Evolutionary conservation across 2,888 invertebrate species (phyloP), one percentile per base, ranked within the genome.

Genomic region (Calameuta idolon): DNA sequence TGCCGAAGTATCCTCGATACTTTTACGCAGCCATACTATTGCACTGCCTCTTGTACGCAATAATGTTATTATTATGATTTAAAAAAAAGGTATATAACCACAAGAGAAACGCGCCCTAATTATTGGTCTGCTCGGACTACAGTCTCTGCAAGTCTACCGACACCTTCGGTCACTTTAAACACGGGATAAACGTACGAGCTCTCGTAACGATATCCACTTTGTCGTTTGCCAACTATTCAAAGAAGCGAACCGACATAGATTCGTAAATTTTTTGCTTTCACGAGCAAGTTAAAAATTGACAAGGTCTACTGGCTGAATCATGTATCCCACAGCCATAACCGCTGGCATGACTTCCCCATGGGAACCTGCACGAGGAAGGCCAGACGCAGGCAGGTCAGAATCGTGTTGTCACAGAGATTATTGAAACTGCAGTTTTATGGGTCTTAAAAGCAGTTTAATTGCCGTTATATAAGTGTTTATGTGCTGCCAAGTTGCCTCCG

Each of bases 401-500:
- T 88, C 89, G 89, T 89, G 90, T 91, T 91, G 91, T 91, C 91
- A 91, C 91, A 89, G 91, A 91, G 92, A 91, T 91, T 90, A 91
- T 91, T 90, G 91, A 90, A 91, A 91, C 91, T 91, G 90, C 92
- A 91, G 89, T 92, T 92, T 92, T 92, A 92, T 91, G 91, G 91
- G 89, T 89, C 90, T 91, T 91, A 91, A 91, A 91, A 90, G 90
- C 90, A 90, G 91, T 91, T 91, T 91, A 91, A 92, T 92, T 91
- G 92, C 91, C 91, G 90, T 91, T 91, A 90, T 91, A 91, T 91
- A 91, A 91, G 91, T 91, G 91, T 91, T 91, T 91, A 91, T 91
- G 91, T 89, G 89, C 89, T 86, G 88, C 87, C 89, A 89, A 88
- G 88, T 87, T 89, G 88, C 88, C 88, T 86, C 87, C 85, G 89